Base-by-base conservation (phyloP, 2,888 invertebrate genomes). In the Cosmia pyralina region DNA sequence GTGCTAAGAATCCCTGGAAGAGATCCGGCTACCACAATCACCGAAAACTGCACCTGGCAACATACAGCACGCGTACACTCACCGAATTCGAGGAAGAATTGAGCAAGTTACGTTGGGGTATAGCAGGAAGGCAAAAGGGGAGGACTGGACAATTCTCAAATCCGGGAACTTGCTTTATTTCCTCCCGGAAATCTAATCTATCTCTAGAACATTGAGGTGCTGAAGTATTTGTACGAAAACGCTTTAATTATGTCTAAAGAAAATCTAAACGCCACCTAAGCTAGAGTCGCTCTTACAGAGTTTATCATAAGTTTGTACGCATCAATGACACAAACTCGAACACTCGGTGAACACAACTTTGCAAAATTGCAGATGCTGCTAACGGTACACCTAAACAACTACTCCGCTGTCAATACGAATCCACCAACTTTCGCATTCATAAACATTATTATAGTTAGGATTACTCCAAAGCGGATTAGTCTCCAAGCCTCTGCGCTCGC, bases 381-480 rank as follows among this genome's bases (percentile, higher is more conserved):
- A 38, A 15, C 7, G 17, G 22, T 15, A 28, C 17, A 38, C 6
- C 3, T 46, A 52, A 11, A 46, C 8, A 17, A n/a, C n/a, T 11
- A 8, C 46, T 15, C 8, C 4, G 0, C 19, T 48, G 53, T 48
- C 72, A 28, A 46, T 10, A 46, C 19, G 19, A 53, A 50, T 46
- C 62, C 62, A 69, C 69, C 15, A 69, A 82, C 46, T 53, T 62
- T 46, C 5, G 19, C 41, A 65, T 65, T 65, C 41, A 60, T 55
- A 77, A 77, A 82, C 41, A 76, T 65, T 60, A 70, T 53, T 63
- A 65, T 64, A 67, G 71, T 71, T 17, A 38, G 44, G 44, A 78
- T 71, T 82, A 67, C 78, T 78, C 63, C 17, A 55, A 78, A 59
- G 63, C 41, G 59, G 65, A 71, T 79, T 64, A 72, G 63, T 59